Percentiles rank a stretch among this genome's conserved stretches.
Conservation (phyloP, 2,113 vertebrate genomes). For the Parus major region DNA sequence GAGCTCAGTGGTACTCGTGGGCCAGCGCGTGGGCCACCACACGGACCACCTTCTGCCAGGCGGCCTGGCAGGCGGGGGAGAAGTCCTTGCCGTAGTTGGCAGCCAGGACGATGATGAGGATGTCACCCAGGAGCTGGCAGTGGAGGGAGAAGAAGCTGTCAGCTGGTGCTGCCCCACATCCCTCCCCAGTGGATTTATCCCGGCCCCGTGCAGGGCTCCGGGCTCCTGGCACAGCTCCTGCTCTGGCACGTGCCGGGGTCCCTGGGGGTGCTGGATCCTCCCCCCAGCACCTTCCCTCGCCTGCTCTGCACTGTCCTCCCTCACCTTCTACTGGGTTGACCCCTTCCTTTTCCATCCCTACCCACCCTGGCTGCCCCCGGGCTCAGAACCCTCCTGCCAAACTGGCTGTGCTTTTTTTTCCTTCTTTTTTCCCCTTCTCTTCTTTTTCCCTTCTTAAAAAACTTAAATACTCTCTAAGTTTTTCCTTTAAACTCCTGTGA, state of each 20-base stretch:
- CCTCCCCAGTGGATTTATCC: not conserved
- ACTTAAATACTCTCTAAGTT: too few relatives aligned
- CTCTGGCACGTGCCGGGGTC: not conserved
- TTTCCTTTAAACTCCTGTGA: too few relatives aligned
- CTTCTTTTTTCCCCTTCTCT: too few relatives aligned
- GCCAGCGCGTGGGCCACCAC: conserved; percentile 79
- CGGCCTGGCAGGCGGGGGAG: conserved; percentile 50
- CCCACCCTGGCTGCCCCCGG: too few relatives aligned
- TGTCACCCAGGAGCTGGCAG: conserved; percentile 79
- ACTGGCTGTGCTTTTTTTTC: not conserved
- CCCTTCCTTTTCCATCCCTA: not conserved
- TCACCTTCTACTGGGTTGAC: accelerated
- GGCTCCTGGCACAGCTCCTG: not conserved
- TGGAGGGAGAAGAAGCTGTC: not conserved
- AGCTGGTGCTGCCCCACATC: not conserved
- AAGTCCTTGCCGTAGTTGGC: conserved; percentile 56
- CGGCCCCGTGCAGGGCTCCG: accelerated
- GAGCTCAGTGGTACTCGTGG: conserved; percentile 78
- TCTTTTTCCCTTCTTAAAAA: too few relatives aligned
- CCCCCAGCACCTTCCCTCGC: not conserved
- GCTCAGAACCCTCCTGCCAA: not conserved
- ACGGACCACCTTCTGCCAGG: conserved; percentile 79
- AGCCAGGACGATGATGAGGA: conserved; percentile 73
- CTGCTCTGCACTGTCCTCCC: not conserved
- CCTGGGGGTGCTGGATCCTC: not conserved